Conservation (phyloP, 2,797 vertebrate genomes). For the Trematomus bernacchii region DNA sequence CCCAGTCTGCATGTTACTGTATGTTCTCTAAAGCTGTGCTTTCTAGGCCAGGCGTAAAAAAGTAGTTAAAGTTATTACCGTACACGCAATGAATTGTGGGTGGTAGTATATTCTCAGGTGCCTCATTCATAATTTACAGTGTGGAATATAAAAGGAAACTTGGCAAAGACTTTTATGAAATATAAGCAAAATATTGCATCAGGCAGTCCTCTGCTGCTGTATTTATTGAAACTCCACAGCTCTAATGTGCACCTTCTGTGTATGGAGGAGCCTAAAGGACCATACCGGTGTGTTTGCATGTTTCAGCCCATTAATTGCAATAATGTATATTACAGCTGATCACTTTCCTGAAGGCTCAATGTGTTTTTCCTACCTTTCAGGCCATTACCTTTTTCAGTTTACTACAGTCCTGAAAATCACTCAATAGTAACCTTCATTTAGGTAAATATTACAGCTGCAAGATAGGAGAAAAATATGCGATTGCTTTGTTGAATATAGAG, state of each 20-base stretch:
- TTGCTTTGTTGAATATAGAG: too few species aligned
- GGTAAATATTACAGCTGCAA: neutral
- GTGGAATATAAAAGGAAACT: constrained; percentile 16
- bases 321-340: constrained; percentile 18
- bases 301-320: constrained; percentile 41
- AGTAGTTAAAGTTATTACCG: constrained; percentile 1
- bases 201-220: constrained; percentile 12
- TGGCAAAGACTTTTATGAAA: constrained; percentile 32
- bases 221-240: constrained; percentile 23
- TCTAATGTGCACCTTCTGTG: neutral
- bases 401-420: constrained; percentile 20
- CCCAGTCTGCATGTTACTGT: neutral
- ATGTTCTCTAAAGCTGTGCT: constrained; percentile 9
- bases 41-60: constrained; percentile 10
- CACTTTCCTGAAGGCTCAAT: constrained; percentile 17
- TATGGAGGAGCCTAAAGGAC: constrained; percentile 22
- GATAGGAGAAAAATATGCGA: too few species aligned
- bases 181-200: constrained; percentile 33
- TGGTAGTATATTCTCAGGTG: constrained; percentile 14
- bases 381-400: constrained; percentile 14
- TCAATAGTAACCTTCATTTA: constrained; percentile 3
- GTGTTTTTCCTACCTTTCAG: neutral
- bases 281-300: neutral
- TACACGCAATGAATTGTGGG: constrained; percentile 16
- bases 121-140: constrained; percentile 47